These are phyloP conservation scores for Macquaria ambigua DNA, from an alignment of 2,113 vertebrate species.

Conservation along the genomic window DNA sequence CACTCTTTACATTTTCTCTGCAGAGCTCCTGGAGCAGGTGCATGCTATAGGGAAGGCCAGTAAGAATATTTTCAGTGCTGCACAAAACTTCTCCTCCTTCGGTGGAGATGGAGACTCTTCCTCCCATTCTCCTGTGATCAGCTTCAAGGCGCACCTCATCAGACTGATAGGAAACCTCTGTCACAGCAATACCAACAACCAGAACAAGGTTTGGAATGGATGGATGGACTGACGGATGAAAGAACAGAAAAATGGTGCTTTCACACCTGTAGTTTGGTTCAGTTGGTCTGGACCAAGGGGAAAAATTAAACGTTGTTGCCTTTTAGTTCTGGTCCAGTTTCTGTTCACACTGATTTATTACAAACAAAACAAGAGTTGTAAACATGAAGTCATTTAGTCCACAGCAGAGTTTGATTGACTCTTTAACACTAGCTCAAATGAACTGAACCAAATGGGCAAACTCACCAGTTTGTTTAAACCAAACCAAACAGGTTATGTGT, in stretches of 20 bases:
- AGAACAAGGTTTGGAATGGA: constrained; percentile 89
- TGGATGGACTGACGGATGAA: not conserved
- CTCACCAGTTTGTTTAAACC: not conserved
- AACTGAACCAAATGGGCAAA: not conserved
- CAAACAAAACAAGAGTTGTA: not conserved
- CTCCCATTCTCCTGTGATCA: constrained; percentile 85
- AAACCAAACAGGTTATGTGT: not conserved
- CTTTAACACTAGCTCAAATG: not conserved
- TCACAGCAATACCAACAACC: constrained; percentile 89
- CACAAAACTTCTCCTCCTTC: constrained; percentile 80
- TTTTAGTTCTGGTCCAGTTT: not conserved
- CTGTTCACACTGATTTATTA: not conserved
- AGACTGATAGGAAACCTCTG: constrained; percentile 95
- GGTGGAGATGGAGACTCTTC: constrained; percentile 68
- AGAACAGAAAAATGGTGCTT: not conserved
- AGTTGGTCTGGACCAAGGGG: not conserved
- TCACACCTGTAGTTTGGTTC: not conserved
- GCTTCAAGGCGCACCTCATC: constrained; percentile 95
- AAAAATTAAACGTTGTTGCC: not conserved
- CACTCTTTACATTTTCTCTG: not conserved
- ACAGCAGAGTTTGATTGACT: not conserved
- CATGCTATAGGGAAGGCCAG: constrained; percentile 88
- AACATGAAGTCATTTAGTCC: not conserved
- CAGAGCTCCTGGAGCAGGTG: constrained; percentile 90
- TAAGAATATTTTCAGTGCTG: constrained; percentile 88